These are phyloP conservation scores for Cnemophilus loriae DNA, from an alignment of 2,113 vertebrate species.

Conservation along the genomic window DNA sequence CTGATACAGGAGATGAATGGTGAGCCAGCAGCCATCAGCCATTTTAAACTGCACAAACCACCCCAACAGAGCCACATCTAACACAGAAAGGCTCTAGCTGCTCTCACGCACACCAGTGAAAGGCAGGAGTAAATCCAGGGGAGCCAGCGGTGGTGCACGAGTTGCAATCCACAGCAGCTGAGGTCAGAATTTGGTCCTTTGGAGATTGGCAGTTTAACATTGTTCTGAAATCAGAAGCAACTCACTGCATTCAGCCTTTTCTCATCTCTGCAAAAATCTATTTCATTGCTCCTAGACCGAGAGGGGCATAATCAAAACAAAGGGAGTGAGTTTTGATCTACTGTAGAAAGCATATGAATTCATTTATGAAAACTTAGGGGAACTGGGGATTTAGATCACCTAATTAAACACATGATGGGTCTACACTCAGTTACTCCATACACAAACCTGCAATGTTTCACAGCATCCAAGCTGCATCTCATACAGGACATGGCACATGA, in stretches of 20 bases:
- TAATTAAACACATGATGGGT: neutral
- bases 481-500: neutral
- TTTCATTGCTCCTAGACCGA: neutral
- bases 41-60: neutral
- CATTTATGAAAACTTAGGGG: neutral
- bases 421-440: neutral
- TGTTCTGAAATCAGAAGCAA: neutral
- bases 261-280: neutral
- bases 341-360: neutral
- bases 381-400: neutral
- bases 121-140: neutral
- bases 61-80: neutral
- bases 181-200: neutral
- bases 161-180: neutral
- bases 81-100: neutral
- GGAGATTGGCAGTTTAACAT: neutral
- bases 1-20: neutral
- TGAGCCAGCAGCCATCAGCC: slow-evolving; percentile 11
- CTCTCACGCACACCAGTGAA: neutral
- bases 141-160: rapidly evolving
- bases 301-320: neutral
- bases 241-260: neutral
- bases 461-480: neutral
- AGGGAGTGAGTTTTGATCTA: neutral
- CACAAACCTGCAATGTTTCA: neutral